Evolutionary conservation across 2,797 vertebrate genomes (phyloP).

Genomic region (Florisuga fusca): DNA sequence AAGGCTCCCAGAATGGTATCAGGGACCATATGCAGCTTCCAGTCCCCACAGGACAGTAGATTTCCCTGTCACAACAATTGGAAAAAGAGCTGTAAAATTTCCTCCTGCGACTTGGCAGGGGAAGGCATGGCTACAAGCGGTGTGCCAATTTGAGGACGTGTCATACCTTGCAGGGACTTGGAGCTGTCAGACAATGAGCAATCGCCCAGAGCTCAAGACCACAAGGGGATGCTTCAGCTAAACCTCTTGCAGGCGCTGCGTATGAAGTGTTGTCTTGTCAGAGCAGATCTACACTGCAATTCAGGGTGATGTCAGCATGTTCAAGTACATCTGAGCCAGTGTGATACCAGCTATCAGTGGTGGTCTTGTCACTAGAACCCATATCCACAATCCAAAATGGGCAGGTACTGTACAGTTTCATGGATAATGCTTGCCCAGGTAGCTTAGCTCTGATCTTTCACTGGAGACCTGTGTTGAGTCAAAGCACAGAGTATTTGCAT

Average conservation of each 20-base stretch:
- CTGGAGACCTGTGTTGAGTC: background rate
- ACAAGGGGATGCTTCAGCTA: background rate
- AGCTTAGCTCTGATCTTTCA: background rate
- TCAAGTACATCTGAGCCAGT: background rate
- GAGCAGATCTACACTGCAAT: background rate
- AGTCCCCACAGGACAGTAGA: background rate
- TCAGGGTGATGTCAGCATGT: background rate
- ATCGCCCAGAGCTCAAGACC: background rate
- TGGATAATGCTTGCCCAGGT: background rate
- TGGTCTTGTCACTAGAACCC: background rate
- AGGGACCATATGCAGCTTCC: background rate
- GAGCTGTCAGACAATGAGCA: background rate
- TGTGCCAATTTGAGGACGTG: background rate
- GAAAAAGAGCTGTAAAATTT: background rate
- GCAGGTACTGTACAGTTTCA: background rate
- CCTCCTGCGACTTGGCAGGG: background rate
- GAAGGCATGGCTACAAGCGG: background rate
- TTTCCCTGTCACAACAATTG: background rate
- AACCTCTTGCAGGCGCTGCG: background rate
- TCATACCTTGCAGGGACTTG: background rate
- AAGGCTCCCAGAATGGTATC: background rate
- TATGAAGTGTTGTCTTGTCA: background rate
- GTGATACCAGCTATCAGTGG: background rate
- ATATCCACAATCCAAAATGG: background rate
- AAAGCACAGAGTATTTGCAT: background rate